Conservation (phyloP, 2,888 invertebrate genomes). For the Thelaira solivaga region DNA sequence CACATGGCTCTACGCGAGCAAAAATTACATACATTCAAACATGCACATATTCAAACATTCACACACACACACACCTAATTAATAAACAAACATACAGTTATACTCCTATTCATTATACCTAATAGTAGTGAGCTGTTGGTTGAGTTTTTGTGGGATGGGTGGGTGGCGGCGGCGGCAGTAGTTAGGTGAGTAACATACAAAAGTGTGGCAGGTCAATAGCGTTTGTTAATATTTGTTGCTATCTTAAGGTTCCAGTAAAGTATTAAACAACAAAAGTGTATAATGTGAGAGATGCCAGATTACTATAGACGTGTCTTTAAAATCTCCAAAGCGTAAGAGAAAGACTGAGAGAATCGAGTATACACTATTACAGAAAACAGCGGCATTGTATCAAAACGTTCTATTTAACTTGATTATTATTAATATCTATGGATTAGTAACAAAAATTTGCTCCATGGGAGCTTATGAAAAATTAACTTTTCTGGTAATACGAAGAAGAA, state of each 20-base stretch:
- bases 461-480: too few species aligned
- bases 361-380: too few species aligned
- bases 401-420: too few species aligned
- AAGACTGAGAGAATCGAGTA: too few species aligned
- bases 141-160: constrained; percentile 13
- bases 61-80: background rate
- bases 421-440: too few species aligned
- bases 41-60: background rate
- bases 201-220: constrained; percentile 62
- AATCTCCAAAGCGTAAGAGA: background rate
- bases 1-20: constrained; percentile 43
- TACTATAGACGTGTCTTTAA: background rate
- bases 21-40: constrained; percentile 7
- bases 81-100: background rate
- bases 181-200: constrained; percentile 31
- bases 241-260: constrained; percentile 37
- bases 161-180: constrained; percentile 4
- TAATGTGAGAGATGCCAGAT: background rate
- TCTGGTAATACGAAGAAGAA: too few species aligned
- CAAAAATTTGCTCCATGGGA: too few species aligned
- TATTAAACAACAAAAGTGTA: constrained; percentile 16
- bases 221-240: constrained; percentile 58
- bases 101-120: constrained; percentile 16
- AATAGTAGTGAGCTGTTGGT: constrained; percentile 41
- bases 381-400: too few species aligned